Base-by-base conservation (phyloP, 2,797 vertebrate genomes). In the Rhynchotus rufescens region DNA sequence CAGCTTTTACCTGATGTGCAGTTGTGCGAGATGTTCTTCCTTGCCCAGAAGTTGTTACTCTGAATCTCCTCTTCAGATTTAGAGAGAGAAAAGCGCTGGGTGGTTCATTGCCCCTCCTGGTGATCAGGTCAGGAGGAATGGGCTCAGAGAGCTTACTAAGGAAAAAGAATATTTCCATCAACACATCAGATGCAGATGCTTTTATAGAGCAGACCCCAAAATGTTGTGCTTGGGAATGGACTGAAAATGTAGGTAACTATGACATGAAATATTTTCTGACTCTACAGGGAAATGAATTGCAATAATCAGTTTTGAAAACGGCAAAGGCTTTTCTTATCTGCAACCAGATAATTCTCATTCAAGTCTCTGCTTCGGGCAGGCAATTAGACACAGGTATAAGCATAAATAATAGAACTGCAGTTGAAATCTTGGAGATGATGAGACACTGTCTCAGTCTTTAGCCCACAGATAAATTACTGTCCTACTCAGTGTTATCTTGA, bases 261-360 rank as follows among this genome's bases (percentile, higher is more conserved):
- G 19, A 57, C 51, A 73, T 12, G 15, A 83, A 80, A 42, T 52
- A 10, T 9, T 69, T 30, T 80, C 40, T 62, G 1, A 30, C 52
- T 60, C 20, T 75, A 28, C 8, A 7, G 28, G 26, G 61, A 52
- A n/a, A 26, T 67, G 20, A 77, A 32, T 12, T 44, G 15, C 15
- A 30, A 3, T 23, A 54, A n/a, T 28, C 21, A 85, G 7, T 19
- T 75, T 67, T 72, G 25, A 30, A 78, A 61, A 20, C 52, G 7
- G 16, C 15, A 80, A 86, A 59, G 19, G 9, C 3, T 45, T 89
- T 68, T 86, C 10, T 40, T 79, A 54, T 47, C 8, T 19, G 9
- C 57, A 61, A 21, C 0, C 1, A 14, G 8, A 23, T 52, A 69
- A 38, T 4, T 60, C 28, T 60, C 8, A 36, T 66, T 60, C 5